Conservation (phyloP, 2,797 vertebrate genomes). For the Dicrostonyx torquatus region DNA sequence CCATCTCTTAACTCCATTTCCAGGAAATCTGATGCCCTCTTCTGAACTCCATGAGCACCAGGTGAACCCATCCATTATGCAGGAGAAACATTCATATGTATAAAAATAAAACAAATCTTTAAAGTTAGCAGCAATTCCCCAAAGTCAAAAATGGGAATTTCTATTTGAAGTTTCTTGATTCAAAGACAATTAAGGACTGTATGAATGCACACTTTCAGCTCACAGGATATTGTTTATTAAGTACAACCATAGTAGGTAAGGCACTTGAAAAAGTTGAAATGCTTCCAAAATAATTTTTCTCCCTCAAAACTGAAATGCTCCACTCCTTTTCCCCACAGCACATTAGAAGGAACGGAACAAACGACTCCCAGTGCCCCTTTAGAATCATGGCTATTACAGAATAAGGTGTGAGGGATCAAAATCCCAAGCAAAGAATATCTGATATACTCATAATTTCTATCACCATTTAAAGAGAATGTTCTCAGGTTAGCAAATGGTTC, state of each 20-base stretch:
- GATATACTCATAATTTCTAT: conserved; percentile 9
- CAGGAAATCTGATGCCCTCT: neutral
- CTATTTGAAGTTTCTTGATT: neutral
- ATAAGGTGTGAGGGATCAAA: neutral
- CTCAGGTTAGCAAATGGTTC: neutral
- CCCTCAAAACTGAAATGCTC: conserved; percentile 10
- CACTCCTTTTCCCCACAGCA: neutral
- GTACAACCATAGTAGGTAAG: neutral
- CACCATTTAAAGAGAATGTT: neutral
- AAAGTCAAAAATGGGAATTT: conserved; percentile 62
- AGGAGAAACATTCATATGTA: neutral
- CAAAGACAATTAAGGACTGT: conserved; percentile 27
- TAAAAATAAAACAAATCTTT: neutral
- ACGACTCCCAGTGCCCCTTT: neutral
- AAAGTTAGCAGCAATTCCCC: conserved; percentile 33
- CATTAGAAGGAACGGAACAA: conserved; percentile 18
- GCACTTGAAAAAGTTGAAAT: neutral
- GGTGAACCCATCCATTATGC: neutral
- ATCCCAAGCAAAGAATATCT: neutral
- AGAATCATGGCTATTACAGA: neutral
- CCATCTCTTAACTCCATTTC: neutral
- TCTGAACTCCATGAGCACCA: neutral
- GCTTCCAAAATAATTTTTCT: conserved; percentile 55
- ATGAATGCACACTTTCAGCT: conserved; percentile 43
- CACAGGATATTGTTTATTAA: conserved; percentile 48